Percentiles rank a stretch among this genome's conserved stretches.
Evolutionary conservation across 1,140 invertebrate species (phyloP).

Genomic region (Drosophila subobscura): DNA sequence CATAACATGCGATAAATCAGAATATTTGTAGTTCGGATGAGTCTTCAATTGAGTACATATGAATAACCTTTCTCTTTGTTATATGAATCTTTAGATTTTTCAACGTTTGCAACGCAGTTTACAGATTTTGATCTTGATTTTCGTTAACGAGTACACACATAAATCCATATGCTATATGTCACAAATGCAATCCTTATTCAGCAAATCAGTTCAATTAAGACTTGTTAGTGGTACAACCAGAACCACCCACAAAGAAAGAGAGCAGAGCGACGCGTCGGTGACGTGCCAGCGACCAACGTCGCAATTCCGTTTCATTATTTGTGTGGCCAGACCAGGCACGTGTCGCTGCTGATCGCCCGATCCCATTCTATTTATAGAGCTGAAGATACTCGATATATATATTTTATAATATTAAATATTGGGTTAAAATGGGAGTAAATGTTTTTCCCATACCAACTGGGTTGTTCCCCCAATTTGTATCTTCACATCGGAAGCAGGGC

Average conservation of each 20-base stretch:
- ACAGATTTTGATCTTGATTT: slow-evolving; percentile 14
- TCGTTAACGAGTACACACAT: slow-evolving; percentile 1
- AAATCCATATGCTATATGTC: slow-evolving; percentile 35
- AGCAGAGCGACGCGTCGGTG: neutral
- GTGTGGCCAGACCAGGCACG: slow-evolving; percentile 26
- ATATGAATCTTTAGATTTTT: neutral
- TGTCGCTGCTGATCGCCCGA: slow-evolving; percentile 18
- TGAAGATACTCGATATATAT: neutral
- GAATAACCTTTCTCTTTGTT: no score
- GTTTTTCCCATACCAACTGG: no score
- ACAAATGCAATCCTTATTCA: slow-evolving; percentile 49
- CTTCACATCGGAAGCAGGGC: no score
- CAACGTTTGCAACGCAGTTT: neutral
- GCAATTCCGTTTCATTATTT: slow-evolving; percentile 48
- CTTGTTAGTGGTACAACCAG: slow-evolving; percentile 38
- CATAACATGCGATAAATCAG: no score
- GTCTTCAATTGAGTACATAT: neutral
- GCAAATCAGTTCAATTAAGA: slow-evolving; percentile 69
- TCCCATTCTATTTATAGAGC: slow-evolving; percentile 19
- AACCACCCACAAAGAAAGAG: slow-evolving; percentile 16
- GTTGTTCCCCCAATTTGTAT: no score
- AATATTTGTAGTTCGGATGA: neutral
- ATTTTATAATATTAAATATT: no score
- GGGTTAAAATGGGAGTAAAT: no score
- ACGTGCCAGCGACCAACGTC: slow-evolving; percentile 34